Conservation (phyloP, 2,888 invertebrate species). For the Lypha dubia region DNA sequence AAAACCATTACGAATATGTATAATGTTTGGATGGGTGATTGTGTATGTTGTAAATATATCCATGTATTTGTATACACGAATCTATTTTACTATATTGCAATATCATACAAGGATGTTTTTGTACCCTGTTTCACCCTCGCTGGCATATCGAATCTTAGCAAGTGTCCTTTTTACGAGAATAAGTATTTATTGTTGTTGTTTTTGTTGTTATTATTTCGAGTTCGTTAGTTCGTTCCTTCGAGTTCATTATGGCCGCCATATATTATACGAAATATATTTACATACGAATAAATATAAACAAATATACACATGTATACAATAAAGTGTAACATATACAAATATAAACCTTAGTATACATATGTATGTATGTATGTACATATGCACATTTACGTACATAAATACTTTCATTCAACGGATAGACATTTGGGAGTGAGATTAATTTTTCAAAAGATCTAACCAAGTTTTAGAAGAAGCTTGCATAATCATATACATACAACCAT, state of each 20-base stretch:
- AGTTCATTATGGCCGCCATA: slow-evolving; percentile 69
- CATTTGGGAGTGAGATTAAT: slow-evolving; percentile 57
- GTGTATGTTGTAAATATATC: background rate
- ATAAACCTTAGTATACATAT: background rate
- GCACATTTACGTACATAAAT: background rate
- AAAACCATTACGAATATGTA: slow-evolving; percentile 23
- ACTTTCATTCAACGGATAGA: slow-evolving; percentile 38
- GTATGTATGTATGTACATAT: background rate
- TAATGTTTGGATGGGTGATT: slow-evolving; percentile 5
- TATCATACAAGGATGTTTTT: slow-evolving; percentile 53
- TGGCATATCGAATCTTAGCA: slow-evolving; percentile 55
- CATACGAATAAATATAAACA: background rate
- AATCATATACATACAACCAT: background rate
- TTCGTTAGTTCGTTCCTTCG: slow-evolving; percentile 69
- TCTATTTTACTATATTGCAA: slow-evolving; percentile 47
- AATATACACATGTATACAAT: background rate
- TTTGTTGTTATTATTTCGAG: slow-evolving; percentile 59
- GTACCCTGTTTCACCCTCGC: slow-evolving; percentile 51
- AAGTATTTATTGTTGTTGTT: slow-evolving; percentile 25
- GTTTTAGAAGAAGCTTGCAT: slow-evolving; percentile 28
- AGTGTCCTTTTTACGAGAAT: slow-evolving; percentile 57
- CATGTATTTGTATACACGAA: slow-evolving; percentile 18
- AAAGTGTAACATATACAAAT: background rate
- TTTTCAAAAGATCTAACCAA: slow-evolving; percentile 50
- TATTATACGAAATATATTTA: slow-evolving; percentile 38